phyloP scores from a whole-genome alignment of 2,113 vertebrate species.

The Parotia lawesii region DNA sequence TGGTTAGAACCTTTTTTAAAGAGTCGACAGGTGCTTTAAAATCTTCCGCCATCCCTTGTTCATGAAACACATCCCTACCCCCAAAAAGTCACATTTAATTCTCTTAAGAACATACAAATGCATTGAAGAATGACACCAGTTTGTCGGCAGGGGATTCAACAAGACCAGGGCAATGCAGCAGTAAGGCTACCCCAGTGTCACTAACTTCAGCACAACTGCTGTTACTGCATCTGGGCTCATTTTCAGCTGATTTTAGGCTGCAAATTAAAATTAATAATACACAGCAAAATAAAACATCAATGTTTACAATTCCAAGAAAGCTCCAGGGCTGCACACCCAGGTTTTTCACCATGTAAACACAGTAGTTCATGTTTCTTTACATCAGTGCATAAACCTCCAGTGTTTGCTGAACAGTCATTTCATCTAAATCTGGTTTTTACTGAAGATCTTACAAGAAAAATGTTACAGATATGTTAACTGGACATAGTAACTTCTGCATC shows the following conservation, averaged over 20 bases:
- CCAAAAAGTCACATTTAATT: not conserved
- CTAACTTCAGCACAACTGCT: not conserved
- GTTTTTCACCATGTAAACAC: not conserved
- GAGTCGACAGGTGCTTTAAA: not conserved
- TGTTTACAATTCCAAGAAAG: not conserved
- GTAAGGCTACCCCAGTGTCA: rapidly evolving
- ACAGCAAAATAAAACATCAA: not conserved
- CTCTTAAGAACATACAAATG: not conserved
- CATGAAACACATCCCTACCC: not conserved
- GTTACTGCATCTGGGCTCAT: not conserved
- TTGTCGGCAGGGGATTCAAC: not conserved
- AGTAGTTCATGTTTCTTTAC: not conserved
- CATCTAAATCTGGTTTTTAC: not conserved
- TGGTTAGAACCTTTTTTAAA: not conserved
- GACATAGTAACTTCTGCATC: not conserved
- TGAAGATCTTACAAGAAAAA: not conserved
- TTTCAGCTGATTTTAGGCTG: not conserved
- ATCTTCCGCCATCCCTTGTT: not conserved
- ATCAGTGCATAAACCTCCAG: not conserved
- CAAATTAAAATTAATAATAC: not conserved
- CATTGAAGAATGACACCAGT: not conserved
- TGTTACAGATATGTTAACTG: not conserved
- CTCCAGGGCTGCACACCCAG: not conserved
- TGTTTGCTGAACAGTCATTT: not conserved
- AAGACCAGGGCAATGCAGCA: not conserved